Base-by-base conservation (phyloP, 1,140 invertebrate genomes). In the Drosophila kanapiae region DNA sequence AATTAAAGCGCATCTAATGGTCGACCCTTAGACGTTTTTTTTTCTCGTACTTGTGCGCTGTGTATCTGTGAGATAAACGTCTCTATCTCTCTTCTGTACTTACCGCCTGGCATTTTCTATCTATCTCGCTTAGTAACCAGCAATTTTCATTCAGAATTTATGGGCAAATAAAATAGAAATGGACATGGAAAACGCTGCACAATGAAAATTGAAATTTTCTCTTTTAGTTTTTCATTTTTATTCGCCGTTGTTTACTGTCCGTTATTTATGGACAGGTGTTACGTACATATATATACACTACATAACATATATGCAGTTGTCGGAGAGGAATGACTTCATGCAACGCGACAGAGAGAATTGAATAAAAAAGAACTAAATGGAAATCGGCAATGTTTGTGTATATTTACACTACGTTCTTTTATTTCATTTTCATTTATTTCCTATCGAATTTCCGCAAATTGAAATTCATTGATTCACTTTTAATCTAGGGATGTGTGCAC, bases 81-180 rank as follows among this genome's bases (percentile, higher is more conserved):
- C 45, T n/a, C n/a, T n/a, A n/a, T 40, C 31, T 23, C 40, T 14
- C 13, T 2, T n/a, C 31, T 6, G 14, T 14, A 10, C 35, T 18
- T 11, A 9, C 18, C 23, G 35, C 37, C 31, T 69, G 47, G 37
- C n/a, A n/a, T 23, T 23, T 23, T 47, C 38, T 65, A 9, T 47
- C 49, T 61, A 27, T 56, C 53, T 38, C 35, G 31, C 45, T 4
- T 71, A 82, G 71, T 80, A 78, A 75, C 74, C 56, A 75, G 84
- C 78, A 90, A 88, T 90, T 90, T 88, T 90, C 85, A 90, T 88
- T 81, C 84, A 80, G 74, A 81, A 81, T 90, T 88, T 90, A 90
- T 83, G 69, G 48, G 59, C 80, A 75, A 88, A 78, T 80, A 68
- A 75, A 88, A 88, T 81, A 90, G 85, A 90, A 84, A 81, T 81